A percentile compares a stretch with the other conserved stretches of the same genome.
phyloP scores from a whole-genome alignment of 2,888 invertebrate genomes.

The Diploptera punctata region DNA sequence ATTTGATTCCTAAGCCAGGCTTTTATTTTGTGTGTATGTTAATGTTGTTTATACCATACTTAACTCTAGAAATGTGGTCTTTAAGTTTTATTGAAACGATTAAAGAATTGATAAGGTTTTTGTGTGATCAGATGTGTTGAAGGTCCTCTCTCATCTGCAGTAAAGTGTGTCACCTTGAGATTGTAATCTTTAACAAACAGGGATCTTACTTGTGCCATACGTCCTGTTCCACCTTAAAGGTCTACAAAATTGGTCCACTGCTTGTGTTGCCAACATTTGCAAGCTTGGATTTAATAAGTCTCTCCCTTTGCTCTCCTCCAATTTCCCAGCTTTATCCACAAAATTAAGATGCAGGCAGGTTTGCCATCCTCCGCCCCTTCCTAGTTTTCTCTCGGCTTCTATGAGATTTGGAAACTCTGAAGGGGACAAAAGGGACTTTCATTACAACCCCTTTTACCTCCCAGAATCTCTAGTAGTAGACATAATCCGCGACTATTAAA shows the following conservation, averaged over 20 bases:
- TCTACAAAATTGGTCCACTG: too few relatives aligned
- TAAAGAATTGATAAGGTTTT: too few relatives aligned
- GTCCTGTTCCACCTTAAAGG: background rate
- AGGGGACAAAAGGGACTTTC: conserved; percentile 34
- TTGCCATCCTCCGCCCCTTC: conserved; percentile 20
- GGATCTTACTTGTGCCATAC: too few relatives aligned
- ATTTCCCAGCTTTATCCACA: conserved; percentile 39
- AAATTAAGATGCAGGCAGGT: conserved; percentile 43
- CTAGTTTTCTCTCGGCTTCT: conserved; percentile 39
- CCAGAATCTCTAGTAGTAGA: conserved; percentile 32
- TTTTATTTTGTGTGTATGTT: too few relatives aligned
- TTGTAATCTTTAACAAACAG: background rate
- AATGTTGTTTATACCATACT: too few relatives aligned
- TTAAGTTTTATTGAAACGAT: too few relatives aligned
- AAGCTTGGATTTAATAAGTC: conserved; percentile 37
- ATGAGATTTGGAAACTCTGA: conserved; percentile 39
- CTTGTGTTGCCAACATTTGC: conserved; percentile 22
- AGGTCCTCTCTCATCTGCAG: background rate
- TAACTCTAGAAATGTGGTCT: too few relatives aligned
- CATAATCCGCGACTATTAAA: conserved; percentile 44
- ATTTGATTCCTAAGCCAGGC: too few relatives aligned
- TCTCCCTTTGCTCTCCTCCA: conserved; percentile 23
- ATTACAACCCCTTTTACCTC: conserved; percentile 30
- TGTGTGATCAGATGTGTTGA: background rate
- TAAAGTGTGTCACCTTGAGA: background rate